Base-by-base conservation (phyloP, 2,888 invertebrate species). In the Conus canariensis region DNA sequence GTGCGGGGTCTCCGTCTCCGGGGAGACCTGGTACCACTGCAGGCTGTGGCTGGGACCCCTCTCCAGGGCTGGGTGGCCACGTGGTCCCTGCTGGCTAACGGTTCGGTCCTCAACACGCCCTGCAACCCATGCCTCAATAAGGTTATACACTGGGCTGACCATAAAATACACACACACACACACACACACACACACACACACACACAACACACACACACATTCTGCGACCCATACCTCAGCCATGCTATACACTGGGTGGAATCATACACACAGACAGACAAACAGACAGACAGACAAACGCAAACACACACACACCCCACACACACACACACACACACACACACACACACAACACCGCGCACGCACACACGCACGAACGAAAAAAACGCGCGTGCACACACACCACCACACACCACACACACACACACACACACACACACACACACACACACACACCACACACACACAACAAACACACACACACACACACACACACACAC, bases 1-100 rank as follows among this genome's bases (percentile, higher is more conserved):
- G 59, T 97, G 97, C 10, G 91, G 91, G 10, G 64, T 4, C 8
- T 85, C 56, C 12, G 25, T 45, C 16, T 14, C 22, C 14, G 86
- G 60, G 6, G 67, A 60, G 22, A 45, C 60, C 25, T 80, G 77
- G 88, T 90, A 92, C 25, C 90, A 87, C 90, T 91, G 92, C 86
- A 89, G 89, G 59, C 92, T 91, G n/a, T 77, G 59, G 60, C 90
- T 90, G 16, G 83, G 60, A 19, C 86, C 90, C 8, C 90, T 88
- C 12, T 67, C 83, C 74, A 90, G 80, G 90, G 67, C 8, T 87
- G 64, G 10, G 59, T 30, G 60, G 90, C 90, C 25, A 22, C 60
- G 16, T 25, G 70, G 58, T 85, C 74, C 30, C 77, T 77, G 77
- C 19, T 12, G 25, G 70, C 4, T 0, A 70, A 8, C 1, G 70